A percentile compares a stretch with the other conserved stretches of the same genome.
Evolutionary conservation across 2,797 vertebrate species (phyloP).

Genomic region (Enteromius radiatus): DNA sequence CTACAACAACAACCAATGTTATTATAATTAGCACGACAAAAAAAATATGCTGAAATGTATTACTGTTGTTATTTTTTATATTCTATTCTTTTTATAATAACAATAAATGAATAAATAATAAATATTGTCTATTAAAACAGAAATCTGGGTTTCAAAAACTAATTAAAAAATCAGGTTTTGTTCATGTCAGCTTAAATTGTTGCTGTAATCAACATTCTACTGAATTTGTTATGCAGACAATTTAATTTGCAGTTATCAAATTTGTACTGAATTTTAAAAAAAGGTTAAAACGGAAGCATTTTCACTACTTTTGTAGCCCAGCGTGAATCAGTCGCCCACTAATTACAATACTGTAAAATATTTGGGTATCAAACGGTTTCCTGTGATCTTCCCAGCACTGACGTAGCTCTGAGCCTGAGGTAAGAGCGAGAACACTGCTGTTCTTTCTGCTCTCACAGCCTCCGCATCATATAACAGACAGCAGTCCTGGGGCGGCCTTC

Average conservation of each 20-base stretch:
- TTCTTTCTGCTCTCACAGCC: conserved; percentile 15
- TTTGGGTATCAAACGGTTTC: not conserved
- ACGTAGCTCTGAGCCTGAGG: conserved; percentile 11
- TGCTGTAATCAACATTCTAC: not conserved
- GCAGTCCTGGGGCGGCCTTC: conserved; percentile 56
- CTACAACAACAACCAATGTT: not conserved
- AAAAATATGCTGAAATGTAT: not conserved
- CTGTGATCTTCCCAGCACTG: not conserved
- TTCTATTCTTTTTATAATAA: not conserved
- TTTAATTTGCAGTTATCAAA: not conserved
- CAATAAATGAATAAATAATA: not conserved
- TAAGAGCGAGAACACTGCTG: conserved; percentile 40
- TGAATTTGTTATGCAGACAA: not conserved
- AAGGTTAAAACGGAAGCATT: not conserved
- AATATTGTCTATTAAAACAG: not conserved
- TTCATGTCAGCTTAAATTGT: not conserved
- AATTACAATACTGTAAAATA: conserved; percentile 15
- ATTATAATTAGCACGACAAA: not conserved
- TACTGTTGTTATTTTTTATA: not conserved
- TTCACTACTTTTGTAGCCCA: not conserved
- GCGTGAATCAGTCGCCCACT: conserved; percentile 1
- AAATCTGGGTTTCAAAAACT: not conserved
- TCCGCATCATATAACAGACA: conserved; percentile 55
- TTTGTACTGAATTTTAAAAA: not conserved
- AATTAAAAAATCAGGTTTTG: not conserved